Evolutionary conservation across 1,140 invertebrate species (phyloP), one percentile per base, ranked within the genome.

Genomic region (Probaryconus sp.): DNA sequence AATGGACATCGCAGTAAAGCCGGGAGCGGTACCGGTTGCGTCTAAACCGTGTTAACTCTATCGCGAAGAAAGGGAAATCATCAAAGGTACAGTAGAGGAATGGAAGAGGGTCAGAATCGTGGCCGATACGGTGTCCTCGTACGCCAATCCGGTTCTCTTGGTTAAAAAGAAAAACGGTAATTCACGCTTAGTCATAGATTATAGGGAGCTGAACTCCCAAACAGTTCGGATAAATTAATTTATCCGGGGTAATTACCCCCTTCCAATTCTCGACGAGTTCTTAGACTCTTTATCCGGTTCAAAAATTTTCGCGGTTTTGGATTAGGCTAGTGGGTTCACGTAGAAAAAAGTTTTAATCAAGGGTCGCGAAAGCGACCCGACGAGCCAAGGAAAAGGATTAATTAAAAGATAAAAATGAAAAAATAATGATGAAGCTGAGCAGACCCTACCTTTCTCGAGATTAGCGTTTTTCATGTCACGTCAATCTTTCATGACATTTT

Each of bases 231-330:
- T 89, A 45, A 38, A 67, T n/a, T n/a, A n/a, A n/a, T n/a, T n/a
- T n/a, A n/a, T n/a, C n/a, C n/a, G n/a, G n/a, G n/a, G n/a, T n/a
- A 30, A 90, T 81, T 24, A 24, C 73, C 90, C 89, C 1, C 61
- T 91, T 5, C 89, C 89, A 1, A 28, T 81, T 0, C 88, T 90
- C 13, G 85, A 89, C 26, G 85, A 89, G 9, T 42, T n/a, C 3
- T 20, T 42, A 4, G 38, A 42, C 17, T 9, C 3, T 10, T 2
- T 2, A 5, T 18, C 18, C 1, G 38, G 17, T 18, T 7, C 38
- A 3, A 20, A 20, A 3, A 42, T 43, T 10, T 43, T 43, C 11
- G 20, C 5, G 2, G 24, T 13, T 2, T 7, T 43, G 3, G 40
- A 43, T 9, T 9, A 24, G 10, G 9, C n/a, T 18, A 40, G 18